phyloP scores from a whole-genome alignment of 2,888 invertebrate genomes.

The Nysson spinosus region DNA sequence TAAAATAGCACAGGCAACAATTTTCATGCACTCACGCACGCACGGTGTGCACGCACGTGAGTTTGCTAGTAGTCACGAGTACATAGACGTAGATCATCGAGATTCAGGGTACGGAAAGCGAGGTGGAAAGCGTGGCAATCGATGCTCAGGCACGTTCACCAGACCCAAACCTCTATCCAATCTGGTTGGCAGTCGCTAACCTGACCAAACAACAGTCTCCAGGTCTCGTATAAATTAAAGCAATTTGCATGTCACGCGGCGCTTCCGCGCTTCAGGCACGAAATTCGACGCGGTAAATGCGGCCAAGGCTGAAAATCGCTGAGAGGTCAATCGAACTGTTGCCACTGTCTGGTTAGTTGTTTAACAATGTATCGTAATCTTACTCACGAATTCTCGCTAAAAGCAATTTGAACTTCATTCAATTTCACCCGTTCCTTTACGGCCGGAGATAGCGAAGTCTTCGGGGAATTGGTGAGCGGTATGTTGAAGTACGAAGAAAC shows the following conservation, averaged over 20 bases:
- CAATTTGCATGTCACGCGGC: slow-evolving; percentile 64
- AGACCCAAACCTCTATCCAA: slow-evolving; percentile 48
- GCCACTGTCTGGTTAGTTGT: not conserved
- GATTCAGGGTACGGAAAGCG: slow-evolving; percentile 33
- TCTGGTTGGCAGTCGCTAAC: slow-evolving; percentile 58
- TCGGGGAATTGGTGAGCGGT: too few species aligned
- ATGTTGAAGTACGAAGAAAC: too few species aligned
- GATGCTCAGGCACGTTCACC: slow-evolving; percentile 61
- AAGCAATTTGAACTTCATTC: too few species aligned
- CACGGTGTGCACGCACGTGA: slow-evolving; percentile 3
- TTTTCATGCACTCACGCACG: not conserved
- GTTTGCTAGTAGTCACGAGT: slow-evolving; percentile 19
- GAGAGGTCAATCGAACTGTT: slow-evolving; percentile 18
- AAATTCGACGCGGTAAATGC: slow-evolving; percentile 31
- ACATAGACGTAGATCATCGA: slow-evolving; percentile 40
- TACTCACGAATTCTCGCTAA: too few species aligned
- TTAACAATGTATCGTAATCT: not conserved
- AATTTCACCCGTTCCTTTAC: too few species aligned
- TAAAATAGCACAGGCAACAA: too few species aligned
- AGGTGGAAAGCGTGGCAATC: slow-evolving; percentile 48
- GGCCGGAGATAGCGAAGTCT: too few species aligned
- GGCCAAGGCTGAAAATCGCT: slow-evolving; percentile 29
- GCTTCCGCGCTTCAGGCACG: slow-evolving; percentile 23
- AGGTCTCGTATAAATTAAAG: slow-evolving; percentile 68
- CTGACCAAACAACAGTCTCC: slow-evolving; percentile 65